phyloP scores from a whole-genome alignment of 2,888 invertebrate genomes.

The Rotaria magnacalcarata region DNA sequence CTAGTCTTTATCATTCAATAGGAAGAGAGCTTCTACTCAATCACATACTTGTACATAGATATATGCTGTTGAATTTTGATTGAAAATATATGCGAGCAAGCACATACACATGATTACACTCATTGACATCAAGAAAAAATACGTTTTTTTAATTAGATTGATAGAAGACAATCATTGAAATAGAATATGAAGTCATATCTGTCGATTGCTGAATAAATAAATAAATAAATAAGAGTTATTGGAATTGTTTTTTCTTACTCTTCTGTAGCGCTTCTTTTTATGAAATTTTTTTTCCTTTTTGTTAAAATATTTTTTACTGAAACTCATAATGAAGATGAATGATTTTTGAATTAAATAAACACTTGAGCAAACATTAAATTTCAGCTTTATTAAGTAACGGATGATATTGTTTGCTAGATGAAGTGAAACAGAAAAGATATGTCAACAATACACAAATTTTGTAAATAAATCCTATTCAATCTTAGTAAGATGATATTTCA shows the following conservation, averaged over 20 bases:
- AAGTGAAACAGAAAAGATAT: neutral
- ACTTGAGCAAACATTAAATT: neutral
- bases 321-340: too few species aligned
- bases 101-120: neutral
- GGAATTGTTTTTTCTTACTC: neutral
- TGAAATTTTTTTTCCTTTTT: too few species aligned
- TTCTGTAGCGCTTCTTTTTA: too few species aligned
- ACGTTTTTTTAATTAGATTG: slow-evolving; percentile 1
- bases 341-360: neutral
- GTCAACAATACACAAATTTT: neutral
- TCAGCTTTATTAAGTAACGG: neutral
- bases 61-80: slow-evolving; percentile 26
- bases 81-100: neutral
- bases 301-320: too few species aligned
- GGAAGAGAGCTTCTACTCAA: neutral
- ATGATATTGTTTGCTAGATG: slow-evolving; percentile 6
- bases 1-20: neutral
- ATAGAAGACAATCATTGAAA: too few species aligned
- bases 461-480: neutral
- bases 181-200: neutral
- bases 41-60: neutral
- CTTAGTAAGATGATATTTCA: neutral
- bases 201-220: slow-evolving; percentile 6
- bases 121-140: neutral
- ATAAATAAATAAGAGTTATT: neutral